These are phyloP conservation scores for Atlantisia rogersi DNA, from an alignment of 2,113 vertebrate species.

Conservation along the genomic window DNA sequence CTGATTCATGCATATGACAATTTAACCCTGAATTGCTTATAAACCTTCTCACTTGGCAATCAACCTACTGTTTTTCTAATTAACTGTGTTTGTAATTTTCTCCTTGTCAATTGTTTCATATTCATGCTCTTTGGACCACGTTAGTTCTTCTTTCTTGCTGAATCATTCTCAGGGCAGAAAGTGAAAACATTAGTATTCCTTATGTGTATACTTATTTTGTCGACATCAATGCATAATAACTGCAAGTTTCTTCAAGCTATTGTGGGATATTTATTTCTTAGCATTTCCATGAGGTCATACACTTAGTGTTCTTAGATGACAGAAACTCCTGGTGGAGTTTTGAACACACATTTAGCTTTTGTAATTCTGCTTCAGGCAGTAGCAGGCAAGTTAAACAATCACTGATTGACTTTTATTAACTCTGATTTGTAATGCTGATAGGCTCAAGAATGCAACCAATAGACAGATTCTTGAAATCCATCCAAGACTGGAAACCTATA, in stretches of 20 bases:
- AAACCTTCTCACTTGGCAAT: slow-evolving; percentile 47
- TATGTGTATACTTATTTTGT: slow-evolving; percentile 43
- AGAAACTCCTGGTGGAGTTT: slow-evolving; percentile 64
- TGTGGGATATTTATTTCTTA: slow-evolving; percentile 67
- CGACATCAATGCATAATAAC: slow-evolving; percentile 29
- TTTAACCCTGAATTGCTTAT: slow-evolving; percentile 24
- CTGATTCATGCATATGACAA: slow-evolving; percentile 49
- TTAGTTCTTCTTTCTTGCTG: slow-evolving; percentile 17
- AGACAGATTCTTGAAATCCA: slow-evolving; percentile 78
- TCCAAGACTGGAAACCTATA: slow-evolving; percentile 77
- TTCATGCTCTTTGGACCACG: slow-evolving; percentile 3
- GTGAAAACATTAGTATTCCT: neutral
- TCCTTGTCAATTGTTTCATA: slow-evolving; percentile 21
- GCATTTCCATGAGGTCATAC: slow-evolving; percentile 60
- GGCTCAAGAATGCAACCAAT: slow-evolving; percentile 77
- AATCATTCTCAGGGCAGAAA: slow-evolving; percentile 6
- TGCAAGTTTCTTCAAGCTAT: slow-evolving; percentile 75
- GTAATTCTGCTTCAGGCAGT: slow-evolving; percentile 76
- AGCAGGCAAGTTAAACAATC: slow-evolving; percentile 74
- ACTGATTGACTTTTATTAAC: slow-evolving; percentile 84
- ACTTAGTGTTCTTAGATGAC: slow-evolving; percentile 67
- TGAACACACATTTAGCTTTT: slow-evolving; percentile 59
- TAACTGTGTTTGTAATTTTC: slow-evolving; percentile 48
- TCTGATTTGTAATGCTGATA: slow-evolving; percentile 83
- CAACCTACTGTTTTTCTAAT: slow-evolving; percentile 70